Evolutionary conservation across 2,113 vertebrate species (phyloP).

Genomic region (Picathartes gymnocephalus): DNA sequence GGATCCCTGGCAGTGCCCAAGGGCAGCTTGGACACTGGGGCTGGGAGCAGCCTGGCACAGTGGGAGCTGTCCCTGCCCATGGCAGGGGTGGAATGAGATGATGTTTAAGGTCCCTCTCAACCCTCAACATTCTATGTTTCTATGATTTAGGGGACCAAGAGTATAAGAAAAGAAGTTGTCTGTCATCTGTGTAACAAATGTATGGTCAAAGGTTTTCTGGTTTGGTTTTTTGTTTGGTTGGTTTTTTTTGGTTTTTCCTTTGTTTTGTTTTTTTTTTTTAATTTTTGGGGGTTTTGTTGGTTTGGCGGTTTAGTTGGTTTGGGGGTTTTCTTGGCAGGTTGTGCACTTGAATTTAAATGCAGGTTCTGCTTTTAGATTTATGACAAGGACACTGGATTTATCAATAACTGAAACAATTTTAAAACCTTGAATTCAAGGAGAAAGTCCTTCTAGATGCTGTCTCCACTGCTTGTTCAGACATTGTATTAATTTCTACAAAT

Average conservation of each 20-base stretch:
- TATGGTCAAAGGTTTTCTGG: background rate
- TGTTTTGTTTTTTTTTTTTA: background rate
- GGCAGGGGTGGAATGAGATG: background rate
- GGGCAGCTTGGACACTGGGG: background rate
- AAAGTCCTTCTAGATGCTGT: background rate
- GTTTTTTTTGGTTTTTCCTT: no score
- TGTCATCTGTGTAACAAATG: background rate
- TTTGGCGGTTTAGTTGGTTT: accelerated
- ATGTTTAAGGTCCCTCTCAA: accelerated
- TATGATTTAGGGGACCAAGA: background rate
- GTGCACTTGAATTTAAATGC: background rate
- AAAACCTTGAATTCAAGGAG: background rate
- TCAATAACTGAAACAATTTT: background rate
- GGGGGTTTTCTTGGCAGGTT: background rate
- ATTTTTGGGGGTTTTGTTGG: no score
- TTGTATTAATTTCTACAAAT: background rate
- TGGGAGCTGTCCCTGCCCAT: background rate
- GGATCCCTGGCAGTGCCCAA: background rate
- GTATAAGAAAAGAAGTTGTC: background rate
- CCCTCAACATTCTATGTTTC: background rate
- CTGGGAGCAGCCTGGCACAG: background rate
- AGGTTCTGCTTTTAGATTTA: background rate
- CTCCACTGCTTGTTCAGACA: background rate
- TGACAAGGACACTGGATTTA: background rate
- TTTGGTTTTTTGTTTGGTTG: background rate